Base-by-base conservation (phyloP, 2,113 vertebrate genomes). In the Ctenomys sociabilis region DNA sequence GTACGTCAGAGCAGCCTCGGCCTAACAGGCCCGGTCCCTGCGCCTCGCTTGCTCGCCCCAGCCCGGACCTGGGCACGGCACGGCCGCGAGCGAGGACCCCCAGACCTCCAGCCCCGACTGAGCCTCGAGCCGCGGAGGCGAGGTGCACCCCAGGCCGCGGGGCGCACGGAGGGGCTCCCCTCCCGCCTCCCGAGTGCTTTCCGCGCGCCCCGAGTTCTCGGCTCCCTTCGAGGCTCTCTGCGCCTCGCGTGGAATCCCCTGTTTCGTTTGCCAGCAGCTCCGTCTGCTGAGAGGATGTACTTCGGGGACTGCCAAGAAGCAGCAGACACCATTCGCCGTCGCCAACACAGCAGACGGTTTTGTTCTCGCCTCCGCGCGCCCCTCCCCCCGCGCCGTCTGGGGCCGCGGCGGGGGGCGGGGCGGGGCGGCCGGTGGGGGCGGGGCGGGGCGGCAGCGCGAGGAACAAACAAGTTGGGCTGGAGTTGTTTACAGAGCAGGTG, bases 401-500 rank as follows among this genome's bases (percentile, higher is more conserved):
- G 98, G 92, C 92, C 80, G 96, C 90, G 64, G 92, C 92, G 88
- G 97, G 92, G 89, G 97, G 94, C 89, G 96, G 95, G 70, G 95
- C 91, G 3, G 90, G 93, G 13, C 13, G 54, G 54, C 16, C 54
- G 54, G 88, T 82, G 95, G 97, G 95, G 92, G 94, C 83, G 93
- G 91, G 95, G 91, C 54, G 49, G 49, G 49, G 1, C 4, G 49
- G 64, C 85, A 32, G 11, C 83, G 91, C 94, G 88, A 96, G 35
- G 97, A 97, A 97, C 98, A 97, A 98, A 98, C 98, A 99, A 99
- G 98, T 98, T 98, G 95, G 87, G 78, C 24, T 22, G 92, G 88
- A 96, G 92, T 98, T 99, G 98, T 99, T 99, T 98, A 99, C 98
- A 97, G 90, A 98, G 99, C 99, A 99, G 99, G 99, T 99, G 99